These are phyloP conservation scores for Paratilapia polleni DNA, from an alignment of 2,113 vertebrate species.

Conservation along the genomic window DNA sequence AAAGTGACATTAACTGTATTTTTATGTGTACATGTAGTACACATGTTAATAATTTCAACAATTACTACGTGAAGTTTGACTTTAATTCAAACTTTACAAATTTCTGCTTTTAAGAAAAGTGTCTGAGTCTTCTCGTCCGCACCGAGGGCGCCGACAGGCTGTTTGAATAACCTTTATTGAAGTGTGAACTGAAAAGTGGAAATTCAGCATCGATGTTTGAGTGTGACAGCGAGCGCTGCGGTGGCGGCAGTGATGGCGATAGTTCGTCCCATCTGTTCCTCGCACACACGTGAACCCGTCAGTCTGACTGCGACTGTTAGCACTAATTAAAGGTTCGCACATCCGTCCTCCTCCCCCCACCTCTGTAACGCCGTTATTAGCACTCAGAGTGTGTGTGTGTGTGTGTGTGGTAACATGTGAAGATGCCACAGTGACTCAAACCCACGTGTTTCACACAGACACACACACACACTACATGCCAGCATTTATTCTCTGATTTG, in stretches of 20 bases:
- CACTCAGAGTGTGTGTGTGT: constrained; percentile 27
- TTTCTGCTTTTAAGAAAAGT: no score
- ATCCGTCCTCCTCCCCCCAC: constrained; percentile 17
- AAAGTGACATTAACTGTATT: no score
- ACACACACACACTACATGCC: constrained; percentile 2
- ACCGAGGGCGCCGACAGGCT: neutral
- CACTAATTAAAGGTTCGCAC: constrained; percentile 70
- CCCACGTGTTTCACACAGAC: constrained; percentile 22
- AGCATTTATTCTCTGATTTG: constrained; percentile 21
- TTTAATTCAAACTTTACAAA: no score
- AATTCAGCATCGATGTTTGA: neutral
- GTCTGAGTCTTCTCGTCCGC: no score
- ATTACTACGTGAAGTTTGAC: no score
- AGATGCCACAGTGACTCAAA: constrained; percentile 56
- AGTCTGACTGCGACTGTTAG: constrained; percentile 43
- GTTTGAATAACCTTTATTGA: neutral
- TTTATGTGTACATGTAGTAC: no score
- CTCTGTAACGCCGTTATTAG: constrained; percentile 43
- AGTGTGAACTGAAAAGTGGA: neutral
- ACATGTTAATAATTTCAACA: no score
- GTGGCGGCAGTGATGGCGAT: neutral
- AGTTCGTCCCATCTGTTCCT: constrained; percentile 43
- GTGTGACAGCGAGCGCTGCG: neutral
- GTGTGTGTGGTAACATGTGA: constrained; percentile 42
- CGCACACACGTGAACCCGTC: constrained; percentile 24